phyloP scores from a whole-genome alignment of 2,797 vertebrate genomes.

The Acanthis flammea region DNA sequence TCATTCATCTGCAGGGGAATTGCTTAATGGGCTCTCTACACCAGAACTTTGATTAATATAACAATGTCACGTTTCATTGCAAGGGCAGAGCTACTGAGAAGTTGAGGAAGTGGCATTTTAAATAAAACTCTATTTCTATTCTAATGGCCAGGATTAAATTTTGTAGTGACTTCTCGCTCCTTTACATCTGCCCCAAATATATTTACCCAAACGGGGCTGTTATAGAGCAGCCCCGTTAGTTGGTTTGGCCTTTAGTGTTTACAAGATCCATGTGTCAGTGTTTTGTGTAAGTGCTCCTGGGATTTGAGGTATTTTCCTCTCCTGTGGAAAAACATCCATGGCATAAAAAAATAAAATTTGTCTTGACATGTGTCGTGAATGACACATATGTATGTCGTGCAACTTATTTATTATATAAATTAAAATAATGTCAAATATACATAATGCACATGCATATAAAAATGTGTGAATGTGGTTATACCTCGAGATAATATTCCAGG shows the following conservation, averaged over 20 bases:
- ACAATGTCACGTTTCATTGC: neutral
- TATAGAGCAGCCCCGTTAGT: neutral
- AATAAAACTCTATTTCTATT: neutral
- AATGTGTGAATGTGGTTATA: neutral
- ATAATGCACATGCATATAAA: neutral
- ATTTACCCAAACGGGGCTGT: fast-evolving
- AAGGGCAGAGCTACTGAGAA: neutral
- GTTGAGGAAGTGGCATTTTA: neutral
- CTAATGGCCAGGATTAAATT: neutral
- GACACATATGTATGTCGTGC: neutral
- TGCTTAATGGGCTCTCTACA: neutral
- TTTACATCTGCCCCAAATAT: neutral
- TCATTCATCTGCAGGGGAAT: constrained; percentile 35
- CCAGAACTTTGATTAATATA: constrained; percentile 28
- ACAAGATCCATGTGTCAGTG: neutral
- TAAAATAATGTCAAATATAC: neutral
- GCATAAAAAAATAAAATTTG: neutral
- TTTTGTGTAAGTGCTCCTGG: neutral
- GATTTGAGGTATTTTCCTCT: neutral
- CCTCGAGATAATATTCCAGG: neutral
- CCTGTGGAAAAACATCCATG: neutral
- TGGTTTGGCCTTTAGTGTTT: neutral
- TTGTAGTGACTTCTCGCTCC: neutral
- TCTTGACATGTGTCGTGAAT: neutral
- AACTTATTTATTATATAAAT: neutral